Evolutionary conservation across 2,113 vertebrate species (phyloP).

Genomic region (Pampusana beccarii): DNA sequence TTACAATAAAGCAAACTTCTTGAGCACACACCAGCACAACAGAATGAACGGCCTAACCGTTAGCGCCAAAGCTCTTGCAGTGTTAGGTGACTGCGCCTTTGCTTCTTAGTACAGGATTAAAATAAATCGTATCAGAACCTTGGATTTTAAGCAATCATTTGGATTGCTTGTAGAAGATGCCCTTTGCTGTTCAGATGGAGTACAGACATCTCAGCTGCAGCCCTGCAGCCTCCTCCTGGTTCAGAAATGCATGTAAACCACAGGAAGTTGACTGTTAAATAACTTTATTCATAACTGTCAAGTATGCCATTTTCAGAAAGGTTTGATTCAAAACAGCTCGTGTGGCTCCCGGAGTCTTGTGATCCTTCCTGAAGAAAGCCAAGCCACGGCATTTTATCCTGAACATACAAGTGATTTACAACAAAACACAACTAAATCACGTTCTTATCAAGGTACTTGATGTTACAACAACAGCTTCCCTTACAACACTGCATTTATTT

Average conservation of each 20-base stretch:
- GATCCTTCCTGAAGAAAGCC: not conserved
- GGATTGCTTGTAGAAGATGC: not conserved
- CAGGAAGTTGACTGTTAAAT: slow-evolving; percentile 66
- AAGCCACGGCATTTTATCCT: not conserved
- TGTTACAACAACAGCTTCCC: not conserved
- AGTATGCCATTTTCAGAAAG: slow-evolving; percentile 60
- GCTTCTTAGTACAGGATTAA: not conserved
- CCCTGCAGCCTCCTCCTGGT: slow-evolving; percentile 16
- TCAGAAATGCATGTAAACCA: slow-evolving; percentile 59
- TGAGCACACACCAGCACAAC: not conserved
- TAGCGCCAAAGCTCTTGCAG: not conserved
- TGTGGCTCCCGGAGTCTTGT: not conserved
- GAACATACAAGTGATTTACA: not conserved
- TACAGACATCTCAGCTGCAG: not conserved
- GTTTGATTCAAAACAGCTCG: slow-evolving; percentile 51
- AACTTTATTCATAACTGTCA: slow-evolving; percentile 66
- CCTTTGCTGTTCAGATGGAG: not conserved
- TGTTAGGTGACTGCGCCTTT: not conserved
- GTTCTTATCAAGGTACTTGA: not conserved
- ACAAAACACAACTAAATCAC: not conserved
- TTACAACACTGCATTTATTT: not conserved
- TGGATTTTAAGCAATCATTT: not conserved
- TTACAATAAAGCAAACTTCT: not conserved
- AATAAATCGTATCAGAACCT: not conserved
- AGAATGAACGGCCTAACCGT: not conserved